A percentile compares a stretch with the other conserved stretches of the same genome.
Evolutionary conservation across 1,140 invertebrate genomes (phyloP).

Genomic region (Popillia japonica): DNA sequence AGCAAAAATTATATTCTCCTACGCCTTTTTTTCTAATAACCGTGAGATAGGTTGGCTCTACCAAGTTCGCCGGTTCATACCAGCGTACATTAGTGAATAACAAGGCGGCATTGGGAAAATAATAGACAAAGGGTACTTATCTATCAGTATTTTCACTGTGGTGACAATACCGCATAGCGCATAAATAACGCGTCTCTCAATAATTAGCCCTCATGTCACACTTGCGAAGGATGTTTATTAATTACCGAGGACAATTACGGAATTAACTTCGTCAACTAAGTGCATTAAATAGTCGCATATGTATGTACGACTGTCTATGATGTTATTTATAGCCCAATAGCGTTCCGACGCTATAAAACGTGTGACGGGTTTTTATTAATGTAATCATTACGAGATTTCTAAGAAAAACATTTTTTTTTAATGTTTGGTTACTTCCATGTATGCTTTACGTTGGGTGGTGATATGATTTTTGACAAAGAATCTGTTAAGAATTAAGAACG

Average conservation of each 20-base stretch:
- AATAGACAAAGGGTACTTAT: neutral
- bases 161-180: neutral
- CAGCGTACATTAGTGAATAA: neutral
- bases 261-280: neutral
- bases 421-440: no score
- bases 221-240: neutral
- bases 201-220: conserved; percentile 6
- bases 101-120: conserved; percentile 4
- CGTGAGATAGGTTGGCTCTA: neutral
- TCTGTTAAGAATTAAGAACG: neutral
- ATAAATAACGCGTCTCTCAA: conserved; percentile 5
- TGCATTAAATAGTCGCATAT: neutral
- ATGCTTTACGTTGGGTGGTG: no score
- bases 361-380: neutral
- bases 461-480: neutral
- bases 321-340: neutral
- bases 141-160: neutral
- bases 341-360: neutral
- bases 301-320: neutral
- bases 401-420: neutral
- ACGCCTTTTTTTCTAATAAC: neutral
- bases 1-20: neutral
- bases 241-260: conserved; percentile 2
- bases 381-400: neutral
- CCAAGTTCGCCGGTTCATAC: neutral